phyloP scores from a whole-genome alignment of 2,797 vertebrate species.

The Hozukius guyotensis region DNA sequence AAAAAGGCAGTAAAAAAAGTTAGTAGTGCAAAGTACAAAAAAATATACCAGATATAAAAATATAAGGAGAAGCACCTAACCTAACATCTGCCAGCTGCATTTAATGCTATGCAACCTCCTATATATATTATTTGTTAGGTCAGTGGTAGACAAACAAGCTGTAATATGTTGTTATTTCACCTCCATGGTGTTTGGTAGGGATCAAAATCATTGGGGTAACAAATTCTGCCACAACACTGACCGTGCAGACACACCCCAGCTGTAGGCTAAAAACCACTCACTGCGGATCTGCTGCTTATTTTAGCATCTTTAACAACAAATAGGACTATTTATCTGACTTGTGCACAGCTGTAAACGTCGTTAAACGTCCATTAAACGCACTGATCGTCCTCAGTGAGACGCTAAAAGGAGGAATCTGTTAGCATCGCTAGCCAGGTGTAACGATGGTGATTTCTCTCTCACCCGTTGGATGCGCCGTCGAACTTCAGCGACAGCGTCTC shows the following conservation, averaged over 20 bases:
- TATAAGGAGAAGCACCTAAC: no score
- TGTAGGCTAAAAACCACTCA: conserved; percentile 15
- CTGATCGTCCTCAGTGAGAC: not conserved
- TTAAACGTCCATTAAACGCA: not conserved
- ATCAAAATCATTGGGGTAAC: not conserved
- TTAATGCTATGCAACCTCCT: no score
- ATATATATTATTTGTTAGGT: fast-evolving
- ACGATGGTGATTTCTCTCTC: conserved; percentile 79
- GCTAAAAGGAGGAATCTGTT: conserved; percentile 53
- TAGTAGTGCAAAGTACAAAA: no score
- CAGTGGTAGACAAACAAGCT: fast-evolving
- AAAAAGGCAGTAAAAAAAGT: no score
- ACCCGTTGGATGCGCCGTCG: conserved; percentile 95
- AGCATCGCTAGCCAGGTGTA: conserved; percentile 70
- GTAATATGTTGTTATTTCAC: not conserved
- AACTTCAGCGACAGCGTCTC: conserved; percentile 96
- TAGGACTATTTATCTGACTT: fast-evolving
- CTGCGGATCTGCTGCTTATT: not conserved
- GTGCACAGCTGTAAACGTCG: no score
- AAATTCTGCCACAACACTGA: not conserved
- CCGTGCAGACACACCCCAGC: conserved; percentile 77
- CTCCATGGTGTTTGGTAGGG: fast-evolving
- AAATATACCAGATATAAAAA: no score
- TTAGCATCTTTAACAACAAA: not conserved
- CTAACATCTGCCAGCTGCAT: no score